Evolutionary conservation across 2,797 vertebrate species (phyloP).

Genomic region (Cirrhinus mrigala): DNA sequence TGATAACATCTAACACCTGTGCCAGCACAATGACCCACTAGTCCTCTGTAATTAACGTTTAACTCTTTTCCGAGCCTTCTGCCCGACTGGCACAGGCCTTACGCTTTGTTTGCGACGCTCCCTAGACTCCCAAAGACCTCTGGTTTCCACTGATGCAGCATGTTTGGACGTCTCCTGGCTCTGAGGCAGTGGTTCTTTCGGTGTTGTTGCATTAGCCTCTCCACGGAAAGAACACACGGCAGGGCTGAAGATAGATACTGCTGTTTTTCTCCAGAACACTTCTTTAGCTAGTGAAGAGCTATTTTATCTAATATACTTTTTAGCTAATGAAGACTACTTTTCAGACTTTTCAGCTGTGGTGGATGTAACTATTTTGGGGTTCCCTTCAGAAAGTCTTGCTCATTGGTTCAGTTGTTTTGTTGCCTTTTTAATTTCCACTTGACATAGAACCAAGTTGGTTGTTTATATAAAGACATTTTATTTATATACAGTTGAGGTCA

Average conservation of each 20-base stretch:
- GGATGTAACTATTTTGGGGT: neutral
- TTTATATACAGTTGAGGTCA: no score
- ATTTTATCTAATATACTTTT: neutral
- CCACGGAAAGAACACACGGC: neutral
- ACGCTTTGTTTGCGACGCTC: constrained; percentile 9
- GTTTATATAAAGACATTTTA: no score
- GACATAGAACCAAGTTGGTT: neutral
- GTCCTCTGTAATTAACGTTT: constrained; percentile 31
- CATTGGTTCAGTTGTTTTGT: neutral
- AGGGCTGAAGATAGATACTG: neutral
- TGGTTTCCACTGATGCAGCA: constrained; percentile 38
- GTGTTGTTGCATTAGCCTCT: neutral
- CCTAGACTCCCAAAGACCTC: neutral
- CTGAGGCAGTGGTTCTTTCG: neutral
- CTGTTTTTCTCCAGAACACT: neutral
- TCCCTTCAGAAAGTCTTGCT: neutral
- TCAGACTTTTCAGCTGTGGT: neutral
- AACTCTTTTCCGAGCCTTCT: constrained; percentile 22
- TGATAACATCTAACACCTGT: constrained; percentile 58
- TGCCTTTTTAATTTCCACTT: neutral
- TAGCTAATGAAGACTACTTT: constrained; percentile 5
- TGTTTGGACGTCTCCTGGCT: constrained; percentile 14
- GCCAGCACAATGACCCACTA: constrained; percentile 23
- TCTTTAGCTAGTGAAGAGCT: neutral
- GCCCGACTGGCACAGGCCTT: neutral